Evolutionary conservation across 2,888 invertebrate species (phyloP).

Genomic region (Bimastos eiseni): DNA sequence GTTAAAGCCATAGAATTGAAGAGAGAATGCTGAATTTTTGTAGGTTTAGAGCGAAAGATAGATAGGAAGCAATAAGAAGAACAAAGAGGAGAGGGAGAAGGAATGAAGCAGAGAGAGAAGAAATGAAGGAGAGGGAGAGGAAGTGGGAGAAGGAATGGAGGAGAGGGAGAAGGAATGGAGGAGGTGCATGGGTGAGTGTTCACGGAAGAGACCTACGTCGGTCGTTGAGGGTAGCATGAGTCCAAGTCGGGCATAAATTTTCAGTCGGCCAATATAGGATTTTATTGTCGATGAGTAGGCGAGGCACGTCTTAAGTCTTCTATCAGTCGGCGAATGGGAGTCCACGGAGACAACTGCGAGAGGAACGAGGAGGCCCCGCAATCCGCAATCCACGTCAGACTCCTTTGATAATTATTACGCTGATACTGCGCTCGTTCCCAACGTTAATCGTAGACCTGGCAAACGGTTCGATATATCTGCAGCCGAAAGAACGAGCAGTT

Average conservation of each 20-base stretch:
- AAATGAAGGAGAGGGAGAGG: too few species aligned
- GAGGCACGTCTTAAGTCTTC: slow-evolving; percentile 20
- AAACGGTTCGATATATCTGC: neutral
- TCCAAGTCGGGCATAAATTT: slow-evolving; percentile 23
- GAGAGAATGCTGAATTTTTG: neutral
- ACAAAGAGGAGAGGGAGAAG: too few species aligned
- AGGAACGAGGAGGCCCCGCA: neutral
- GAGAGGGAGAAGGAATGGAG: neutral
- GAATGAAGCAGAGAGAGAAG: too few species aligned
- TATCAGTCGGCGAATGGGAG: neutral
- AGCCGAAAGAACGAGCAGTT: neutral
- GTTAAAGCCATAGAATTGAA: neutral
- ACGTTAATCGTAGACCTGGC: slow-evolving; percentile 16
- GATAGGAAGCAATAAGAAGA: too few species aligned
- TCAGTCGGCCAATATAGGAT: neutral
- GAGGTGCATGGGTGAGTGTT: neutral
- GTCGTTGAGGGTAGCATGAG: slow-evolving; percentile 10
- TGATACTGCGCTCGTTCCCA: neutral
- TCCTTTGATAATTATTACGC: slow-evolving; percentile 20
- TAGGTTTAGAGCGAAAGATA: too few species aligned
- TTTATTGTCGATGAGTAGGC: slow-evolving; percentile 16
- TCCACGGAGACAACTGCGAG: neutral
- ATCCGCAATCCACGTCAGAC: neutral
- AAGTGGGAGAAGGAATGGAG: too few species aligned
- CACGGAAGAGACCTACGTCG: neutral